Conservation (phyloP, 2,113 vertebrate genomes). For the Poecile atricapillus region DNA sequence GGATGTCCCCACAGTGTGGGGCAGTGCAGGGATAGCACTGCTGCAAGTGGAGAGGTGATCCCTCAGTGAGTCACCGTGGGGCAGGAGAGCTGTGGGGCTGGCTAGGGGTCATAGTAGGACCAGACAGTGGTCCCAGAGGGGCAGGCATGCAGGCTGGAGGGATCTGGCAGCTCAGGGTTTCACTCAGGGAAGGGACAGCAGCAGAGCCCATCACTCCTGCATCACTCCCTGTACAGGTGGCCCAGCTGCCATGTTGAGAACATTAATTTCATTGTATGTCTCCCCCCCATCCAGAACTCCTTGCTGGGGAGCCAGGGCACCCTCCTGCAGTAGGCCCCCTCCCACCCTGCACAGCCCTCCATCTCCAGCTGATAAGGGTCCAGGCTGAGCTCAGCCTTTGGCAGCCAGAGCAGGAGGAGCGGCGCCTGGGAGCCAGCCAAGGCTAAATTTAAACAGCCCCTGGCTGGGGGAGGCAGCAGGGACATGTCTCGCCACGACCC, state of each 20-base stretch:
- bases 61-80: accelerated
- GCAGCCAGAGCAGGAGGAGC: conserved; percentile 15
- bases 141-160: neutral
- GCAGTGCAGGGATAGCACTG: accelerated
- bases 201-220: neutral
- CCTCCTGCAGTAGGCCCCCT: neutral
- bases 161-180: neutral
- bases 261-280: neutral
- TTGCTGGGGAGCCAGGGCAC: neutral
- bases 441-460: conserved; percentile 45
- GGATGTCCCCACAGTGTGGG: accelerated
- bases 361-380: neutral
- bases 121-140: neutral
- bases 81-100: neutral
- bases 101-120: neutral
- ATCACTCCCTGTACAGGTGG: neutral
- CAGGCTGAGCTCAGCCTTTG: neutral
- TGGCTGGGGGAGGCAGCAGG: neutral
- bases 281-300: neutral
- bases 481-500: neutral
- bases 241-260: neutral
- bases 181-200: accelerated
- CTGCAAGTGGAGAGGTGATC: neutral
- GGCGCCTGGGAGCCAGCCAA: conserved; percentile 41
- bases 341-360: neutral